Percentiles rank a stretch among this genome's conserved stretches.
These are phyloP conservation scores for Drosophila rufa DNA, from an alignment of 1,140 invertebrate genomes.

Conservation along the genomic window DNA sequence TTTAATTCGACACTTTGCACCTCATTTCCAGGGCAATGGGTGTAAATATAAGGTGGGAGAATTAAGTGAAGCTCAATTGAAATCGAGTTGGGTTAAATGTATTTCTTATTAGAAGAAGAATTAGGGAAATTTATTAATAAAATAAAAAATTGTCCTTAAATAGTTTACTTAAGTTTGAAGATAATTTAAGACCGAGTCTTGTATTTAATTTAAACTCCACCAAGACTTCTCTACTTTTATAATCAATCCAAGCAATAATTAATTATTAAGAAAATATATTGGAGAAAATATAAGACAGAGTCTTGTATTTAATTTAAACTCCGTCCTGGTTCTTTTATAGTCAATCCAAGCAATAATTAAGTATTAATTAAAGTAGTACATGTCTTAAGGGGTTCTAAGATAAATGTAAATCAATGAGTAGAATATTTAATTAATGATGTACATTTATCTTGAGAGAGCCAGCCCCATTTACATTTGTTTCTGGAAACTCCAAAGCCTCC, in stretches of 20 bases:
- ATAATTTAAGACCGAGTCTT: too few species aligned
- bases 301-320: too few species aligned
- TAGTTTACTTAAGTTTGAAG: too few species aligned
- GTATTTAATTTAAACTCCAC: neutral
- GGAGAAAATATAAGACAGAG: too few species aligned
- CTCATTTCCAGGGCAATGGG: neutral
- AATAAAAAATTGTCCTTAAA: too few species aligned
- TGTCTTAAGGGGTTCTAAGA: neutral
- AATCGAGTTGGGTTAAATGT: neutral
- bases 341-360: neutral
- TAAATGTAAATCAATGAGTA: neutral
- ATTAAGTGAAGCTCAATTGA: neutral
- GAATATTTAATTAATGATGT: neutral
- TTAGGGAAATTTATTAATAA: neutral
- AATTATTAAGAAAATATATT: too few species aligned
- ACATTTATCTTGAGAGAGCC: too few species aligned
- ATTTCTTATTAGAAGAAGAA: neutral
- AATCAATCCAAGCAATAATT: neutral
- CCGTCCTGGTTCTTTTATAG: neutral
- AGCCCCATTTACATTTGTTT: neutral
- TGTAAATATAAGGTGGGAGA: neutral
- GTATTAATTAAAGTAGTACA: too few species aligned
- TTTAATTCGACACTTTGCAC: constrained; percentile 2
- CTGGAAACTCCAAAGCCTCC: too few species aligned
- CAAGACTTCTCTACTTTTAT: too few species aligned